These are phyloP conservation scores for Brienomyrus longianalis DNA, from an alignment of 2,113 vertebrate genomes.

Conservation along the genomic window DNA sequence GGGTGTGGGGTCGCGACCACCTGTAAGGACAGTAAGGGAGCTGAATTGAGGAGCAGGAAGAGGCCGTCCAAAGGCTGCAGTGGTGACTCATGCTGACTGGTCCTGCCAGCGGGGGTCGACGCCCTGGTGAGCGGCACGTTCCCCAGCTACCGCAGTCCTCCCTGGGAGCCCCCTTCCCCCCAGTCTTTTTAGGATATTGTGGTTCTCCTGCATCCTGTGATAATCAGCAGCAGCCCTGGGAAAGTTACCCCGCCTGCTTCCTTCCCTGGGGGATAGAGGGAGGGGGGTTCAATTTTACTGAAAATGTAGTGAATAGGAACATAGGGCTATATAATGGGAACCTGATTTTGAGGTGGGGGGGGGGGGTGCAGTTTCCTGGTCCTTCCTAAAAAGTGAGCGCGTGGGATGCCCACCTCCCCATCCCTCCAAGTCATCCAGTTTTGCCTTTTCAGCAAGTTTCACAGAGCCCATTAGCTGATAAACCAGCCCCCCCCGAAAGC, in stretches of 20 bases:
- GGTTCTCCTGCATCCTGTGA: not conserved
- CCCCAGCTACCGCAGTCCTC: not conserved
- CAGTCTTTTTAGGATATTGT: not conserved
- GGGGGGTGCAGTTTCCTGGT: not conserved
- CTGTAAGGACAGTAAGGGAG: not conserved
- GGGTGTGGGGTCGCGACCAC: not conserved
- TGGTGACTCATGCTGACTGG: not conserved
- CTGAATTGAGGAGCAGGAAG: not conserved
- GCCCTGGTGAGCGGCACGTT: not conserved
- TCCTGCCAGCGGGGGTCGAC: not conserved
- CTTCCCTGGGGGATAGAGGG: not conserved
- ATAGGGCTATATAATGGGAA: slow-evolving; percentile 1
- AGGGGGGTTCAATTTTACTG: not conserved
- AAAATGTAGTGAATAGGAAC: slow-evolving; percentile 10
- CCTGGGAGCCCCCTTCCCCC: not conserved
- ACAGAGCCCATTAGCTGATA: not conserved
- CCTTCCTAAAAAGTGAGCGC: not conserved
- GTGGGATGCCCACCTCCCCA: not conserved
- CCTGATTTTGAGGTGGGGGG: not conserved
- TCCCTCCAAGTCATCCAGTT: not conserved
- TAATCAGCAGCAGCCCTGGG: not conserved
- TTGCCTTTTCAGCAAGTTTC: slow-evolving; percentile 17
- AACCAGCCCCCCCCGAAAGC: no score
- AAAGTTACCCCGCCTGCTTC: not conserved
- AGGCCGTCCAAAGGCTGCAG: not conserved